A percentile compares a stretch with the other conserved stretches of the same genome.
Conservation (phyloP, 2,797 vertebrate genomes). For the Gambusia yucatana region DNA sequence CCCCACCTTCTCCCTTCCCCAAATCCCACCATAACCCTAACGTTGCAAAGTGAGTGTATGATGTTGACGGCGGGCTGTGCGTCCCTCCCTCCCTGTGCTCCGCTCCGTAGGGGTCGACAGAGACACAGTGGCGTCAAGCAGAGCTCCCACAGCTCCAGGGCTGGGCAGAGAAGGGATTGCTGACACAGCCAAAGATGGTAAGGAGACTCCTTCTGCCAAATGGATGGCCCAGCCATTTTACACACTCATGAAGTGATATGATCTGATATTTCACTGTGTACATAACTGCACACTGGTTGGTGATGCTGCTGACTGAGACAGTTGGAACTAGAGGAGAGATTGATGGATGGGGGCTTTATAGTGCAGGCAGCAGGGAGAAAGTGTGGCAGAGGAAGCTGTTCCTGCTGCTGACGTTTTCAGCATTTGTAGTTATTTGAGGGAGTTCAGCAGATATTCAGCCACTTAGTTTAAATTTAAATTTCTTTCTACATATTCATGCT, state of each 20-base stretch:
- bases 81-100: slow-evolving; percentile 78
- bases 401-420: slow-evolving; percentile 17
- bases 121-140: slow-evolving; percentile 90
- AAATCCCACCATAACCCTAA: slow-evolving; percentile 55
- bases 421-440: slow-evolving; percentile 6
- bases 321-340: slow-evolving; percentile 36
- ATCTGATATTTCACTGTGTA: slow-evolving; percentile 72
- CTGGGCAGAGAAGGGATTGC: slow-evolving; percentile 90
- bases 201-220: slow-evolving; percentile 81
- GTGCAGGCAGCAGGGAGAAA: slow-evolving; percentile 7
- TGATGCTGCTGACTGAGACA: slow-evolving; percentile 72
- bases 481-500: slow-evolving; percentile 7
- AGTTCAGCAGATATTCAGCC: slow-evolving; percentile 35
- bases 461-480: slow-evolving; percentile 5
- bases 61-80: slow-evolving; percentile 79
- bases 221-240: slow-evolving; percentile 71
- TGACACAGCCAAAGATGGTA: slow-evolving; percentile 91
- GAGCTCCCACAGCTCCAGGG: slow-evolving; percentile 89
- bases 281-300: slow-evolving; percentile 50
- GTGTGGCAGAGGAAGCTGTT: slow-evolving; percentile 10
- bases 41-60: slow-evolving; percentile 75
- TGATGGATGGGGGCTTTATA: slow-evolving; percentile 36
- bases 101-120: slow-evolving; percentile 86
- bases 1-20: slow-evolving; percentile 18
- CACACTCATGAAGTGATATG: slow-evolving; percentile 73